A percentile compares a stretch with the other conserved stretches of the same genome.
These are phyloP conservation scores for Nudaria mundana DNA, from an alignment of 2,888 invertebrate species.

Conservation along the genomic window DNA sequence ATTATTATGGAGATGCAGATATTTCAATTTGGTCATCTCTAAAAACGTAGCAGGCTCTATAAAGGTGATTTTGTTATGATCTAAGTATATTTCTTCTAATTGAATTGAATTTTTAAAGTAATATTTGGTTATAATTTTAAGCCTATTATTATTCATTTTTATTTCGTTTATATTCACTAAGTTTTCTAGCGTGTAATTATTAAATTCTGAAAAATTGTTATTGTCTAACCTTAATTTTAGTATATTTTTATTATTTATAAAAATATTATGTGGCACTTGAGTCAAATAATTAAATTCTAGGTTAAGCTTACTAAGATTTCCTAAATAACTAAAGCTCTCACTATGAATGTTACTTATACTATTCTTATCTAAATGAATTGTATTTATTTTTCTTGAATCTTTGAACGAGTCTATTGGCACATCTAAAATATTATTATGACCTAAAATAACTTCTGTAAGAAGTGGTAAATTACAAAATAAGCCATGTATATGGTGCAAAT, in stretches of 20 bases:
- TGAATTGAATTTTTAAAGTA: constrained; percentile 89
- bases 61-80: constrained; percentile 90
- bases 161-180: constrained; percentile 88
- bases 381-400: constrained; percentile 88
- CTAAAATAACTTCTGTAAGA: constrained; percentile 89
- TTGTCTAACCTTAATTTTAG: constrained; percentile 91
- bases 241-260: constrained; percentile 87
- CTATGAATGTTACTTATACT: constrained; percentile 91
- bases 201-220: constrained; percentile 89
- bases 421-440: constrained; percentile 94
- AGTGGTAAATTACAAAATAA: constrained; percentile 91
- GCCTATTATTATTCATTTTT: constrained; percentile 90
- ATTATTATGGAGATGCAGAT: constrained; percentile 92
- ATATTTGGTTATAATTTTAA: constrained; percentile 86
- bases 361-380: constrained; percentile 92
- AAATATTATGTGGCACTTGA: constrained; percentile 88
- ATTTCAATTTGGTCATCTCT: constrained; percentile 87
- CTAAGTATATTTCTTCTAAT: constrained; percentile 90
- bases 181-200: constrained; percentile 89
- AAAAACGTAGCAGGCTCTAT: constrained; percentile 91
- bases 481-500: constrained; percentile 92
- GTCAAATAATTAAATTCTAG: constrained; percentile 93
- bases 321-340: constrained; percentile 88
- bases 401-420: constrained; percentile 91
- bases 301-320: constrained; percentile 89